Base-by-base conservation (phyloP, 2,888 invertebrate species). In the Cremastinae sp. region DNA sequence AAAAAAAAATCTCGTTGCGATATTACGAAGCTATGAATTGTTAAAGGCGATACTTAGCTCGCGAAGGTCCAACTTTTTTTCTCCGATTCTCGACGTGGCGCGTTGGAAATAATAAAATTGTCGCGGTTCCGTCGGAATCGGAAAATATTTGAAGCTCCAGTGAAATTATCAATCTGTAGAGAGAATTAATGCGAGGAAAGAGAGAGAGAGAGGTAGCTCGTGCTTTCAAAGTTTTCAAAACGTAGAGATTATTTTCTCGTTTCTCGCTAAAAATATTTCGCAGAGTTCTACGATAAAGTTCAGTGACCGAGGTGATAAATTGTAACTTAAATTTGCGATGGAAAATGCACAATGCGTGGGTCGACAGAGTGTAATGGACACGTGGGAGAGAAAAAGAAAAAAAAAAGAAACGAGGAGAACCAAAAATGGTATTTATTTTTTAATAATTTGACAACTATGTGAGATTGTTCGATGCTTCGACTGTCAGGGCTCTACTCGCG, bases 371-470 rank as follows among this genome's bases (percentile, higher is more conserved):
- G 10, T 14, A 34, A 47, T 5, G 16, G 34, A 43, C 0, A 49
- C 14, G 16, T 59, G 10, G 10, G 47, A 43, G 7, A 59, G 47
- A 51, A 56, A 43, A 51, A 49, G 10, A 51, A 47, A 8, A 45
- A 65, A 0, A 14, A 47, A 61, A 38, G 0, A 49, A 47, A 38
- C 56, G 18, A 20, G 28, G 4, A n/a, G 54, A 49, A 61, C 51
- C 18, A 47, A 73, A 47, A 53, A 38, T 28, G 28, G 22, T 68
- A 75, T 68, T 75, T 75, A 75, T 72, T 75, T 72, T 62, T 68
- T 9, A 75, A 62, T 75, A 68, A 56, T 72, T 68, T 68, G 16
- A 43, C 56, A 54, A 66, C 47, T 7, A 65, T 16, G 61, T 61
- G 14, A 51, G 8, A 36, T 47, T n/a, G n/a, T 18, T 45, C 49